Evolutionary conservation across 2,888 invertebrate genomes (phyloP).

Genomic region (Zaprionus obscuricornis): DNA sequence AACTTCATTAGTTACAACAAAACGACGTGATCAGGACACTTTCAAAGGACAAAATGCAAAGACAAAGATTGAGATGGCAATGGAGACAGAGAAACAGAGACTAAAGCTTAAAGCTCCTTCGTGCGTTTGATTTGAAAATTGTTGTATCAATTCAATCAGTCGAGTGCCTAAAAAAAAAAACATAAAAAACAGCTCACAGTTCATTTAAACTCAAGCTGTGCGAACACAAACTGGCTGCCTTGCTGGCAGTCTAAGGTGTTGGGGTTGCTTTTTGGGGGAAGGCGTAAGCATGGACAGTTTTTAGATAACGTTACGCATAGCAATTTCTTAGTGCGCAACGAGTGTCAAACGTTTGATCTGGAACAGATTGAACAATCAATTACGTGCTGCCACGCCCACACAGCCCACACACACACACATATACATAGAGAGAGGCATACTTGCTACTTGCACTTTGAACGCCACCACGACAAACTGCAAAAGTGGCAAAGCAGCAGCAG

Average conservation of each 20-base stretch:
- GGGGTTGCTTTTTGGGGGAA: too few relatives aligned
- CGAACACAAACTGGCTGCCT: background rate
- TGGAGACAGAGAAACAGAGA: too few relatives aligned
- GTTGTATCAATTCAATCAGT: conserved; percentile 54
- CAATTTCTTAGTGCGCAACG: conserved; percentile 46
- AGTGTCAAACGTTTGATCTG: conserved; percentile 72
- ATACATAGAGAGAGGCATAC: background rate
- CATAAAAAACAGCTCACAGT: conserved; percentile 47
- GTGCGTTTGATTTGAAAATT: conserved; percentile 34
- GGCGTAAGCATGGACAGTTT: conserved; percentile 33
- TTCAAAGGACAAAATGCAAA: too few relatives aligned
- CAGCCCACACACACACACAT: background rate
- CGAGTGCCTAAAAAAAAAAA: conserved; percentile 56
- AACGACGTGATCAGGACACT: conserved; percentile 4
- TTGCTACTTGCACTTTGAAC: conserved; percentile 11
- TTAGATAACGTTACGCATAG: conserved; percentile 58
- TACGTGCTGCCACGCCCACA: conserved; percentile 72
- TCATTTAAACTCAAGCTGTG: conserved; percentile 57
- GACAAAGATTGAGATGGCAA: too few relatives aligned
- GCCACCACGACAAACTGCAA: conserved; percentile 47
- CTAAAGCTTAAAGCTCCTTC: conserved; percentile 39
- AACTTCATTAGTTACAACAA: conserved; percentile 43
- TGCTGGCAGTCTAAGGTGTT: background rate
- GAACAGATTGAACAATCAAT: conserved; percentile 79
- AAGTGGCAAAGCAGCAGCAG: conserved; percentile 20